A percentile compares a stretch with the other conserved stretches of the same genome.
These are phyloP conservation scores for Cephus nigrinus DNA, from an alignment of 2,888 invertebrate genomes.

Conservation along the genomic window DNA sequence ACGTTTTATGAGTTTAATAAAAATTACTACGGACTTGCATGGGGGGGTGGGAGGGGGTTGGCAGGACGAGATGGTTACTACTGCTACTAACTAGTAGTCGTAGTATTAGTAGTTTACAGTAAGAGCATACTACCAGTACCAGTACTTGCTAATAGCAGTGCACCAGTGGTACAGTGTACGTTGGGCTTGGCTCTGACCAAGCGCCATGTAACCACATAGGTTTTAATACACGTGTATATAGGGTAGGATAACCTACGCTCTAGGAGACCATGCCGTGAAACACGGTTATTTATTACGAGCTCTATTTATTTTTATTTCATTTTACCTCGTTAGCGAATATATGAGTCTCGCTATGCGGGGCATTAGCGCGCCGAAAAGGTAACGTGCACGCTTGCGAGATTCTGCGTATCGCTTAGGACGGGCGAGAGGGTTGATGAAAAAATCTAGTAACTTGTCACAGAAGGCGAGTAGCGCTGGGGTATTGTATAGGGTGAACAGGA, in stretches of 20 bases:
- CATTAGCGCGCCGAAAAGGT: neutral
- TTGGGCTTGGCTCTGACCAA: neutral
- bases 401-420: neutral
- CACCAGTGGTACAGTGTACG: neutral
- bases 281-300: constrained; percentile 53
- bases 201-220: neutral
- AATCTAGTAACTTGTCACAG: neutral
- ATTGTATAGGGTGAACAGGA: neutral
- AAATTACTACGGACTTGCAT: constrained; percentile 37
- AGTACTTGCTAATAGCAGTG: neutral
- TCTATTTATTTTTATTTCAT: constrained; percentile 49
- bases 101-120: too few species aligned
- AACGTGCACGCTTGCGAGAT: neutral
- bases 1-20: constrained; percentile 53
- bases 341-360: neutral
- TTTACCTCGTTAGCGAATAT: constrained; percentile 46
- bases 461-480: neutral
- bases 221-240: neutral
- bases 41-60: neutral
- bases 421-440: neutral
- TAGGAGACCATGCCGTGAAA: constrained; percentile 7
- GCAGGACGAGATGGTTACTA: neutral
- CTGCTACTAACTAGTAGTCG: neutral
- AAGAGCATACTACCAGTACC: too few species aligned
- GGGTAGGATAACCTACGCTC: neutral